A percentile compares a stretch with the other conserved stretches of the same genome.
These are phyloP conservation scores for Pogonocichla stellata DNA, from an alignment of 2,113 vertebrate genomes.

Conservation along the genomic window DNA sequence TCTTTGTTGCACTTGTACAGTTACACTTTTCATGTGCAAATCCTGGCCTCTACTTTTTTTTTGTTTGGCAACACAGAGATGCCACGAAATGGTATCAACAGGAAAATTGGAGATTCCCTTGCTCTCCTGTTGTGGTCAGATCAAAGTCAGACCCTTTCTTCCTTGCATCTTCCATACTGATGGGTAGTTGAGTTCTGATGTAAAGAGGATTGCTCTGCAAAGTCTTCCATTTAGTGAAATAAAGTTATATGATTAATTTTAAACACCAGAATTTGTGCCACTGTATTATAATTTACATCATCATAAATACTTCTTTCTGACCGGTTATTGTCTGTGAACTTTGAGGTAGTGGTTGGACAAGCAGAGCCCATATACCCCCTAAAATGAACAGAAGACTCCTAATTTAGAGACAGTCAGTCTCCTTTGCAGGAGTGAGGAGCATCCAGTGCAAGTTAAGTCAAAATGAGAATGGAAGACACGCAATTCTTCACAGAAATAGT, in stretches of 20 bases:
- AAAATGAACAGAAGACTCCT: not conserved
- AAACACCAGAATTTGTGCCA: not conserved
- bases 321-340: not conserved
- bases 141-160: not conserved
- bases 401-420: not conserved
- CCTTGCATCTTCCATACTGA: not conserved
- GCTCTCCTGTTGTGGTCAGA: not conserved
- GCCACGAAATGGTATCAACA: not conserved
- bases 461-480: not conserved
- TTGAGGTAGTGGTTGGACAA: not conserved
- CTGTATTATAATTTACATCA: not conserved
- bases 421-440: not conserved
- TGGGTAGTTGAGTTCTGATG: not conserved
- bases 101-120: not conserved
- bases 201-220: not conserved
- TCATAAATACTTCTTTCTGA: not conserved
- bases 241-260: not conserved
- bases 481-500: not conserved
- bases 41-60: not conserved
- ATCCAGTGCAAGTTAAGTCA: not conserved
- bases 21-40: not conserved
- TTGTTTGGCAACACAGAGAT: not conserved
- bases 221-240: not conserved
- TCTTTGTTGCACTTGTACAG: not conserved
- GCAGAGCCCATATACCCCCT: fast-evolving